A percentile compares a stretch with the other conserved stretches of the same genome.
phyloP scores from a whole-genome alignment of 2,888 invertebrate species.

The Callosobruchus maculatus region DNA sequence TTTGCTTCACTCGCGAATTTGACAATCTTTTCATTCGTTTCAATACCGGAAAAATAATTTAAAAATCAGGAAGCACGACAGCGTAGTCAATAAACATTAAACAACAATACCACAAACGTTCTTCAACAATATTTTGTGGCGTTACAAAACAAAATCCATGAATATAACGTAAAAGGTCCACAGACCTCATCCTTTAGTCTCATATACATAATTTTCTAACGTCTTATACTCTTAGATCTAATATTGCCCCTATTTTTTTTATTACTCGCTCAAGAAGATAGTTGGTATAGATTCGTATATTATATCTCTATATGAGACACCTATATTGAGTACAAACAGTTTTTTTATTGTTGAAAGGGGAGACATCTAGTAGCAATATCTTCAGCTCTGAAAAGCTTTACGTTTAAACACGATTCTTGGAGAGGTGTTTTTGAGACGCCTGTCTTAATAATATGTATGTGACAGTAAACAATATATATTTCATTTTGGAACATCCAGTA shows the following conservation, averaged over 20 bases:
- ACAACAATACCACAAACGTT: conserved; percentile 22
- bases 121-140: conserved; percentile 6
- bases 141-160: conserved; percentile 6
- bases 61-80: conserved; percentile 45
- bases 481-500: too few species aligned
- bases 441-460: too few species aligned
- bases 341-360: too few species aligned
- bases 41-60: conserved; percentile 33
- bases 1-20: conserved; percentile 27
- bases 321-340: too few species aligned
- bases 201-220: conserved; percentile 2
- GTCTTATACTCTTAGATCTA: conserved; percentile 23
- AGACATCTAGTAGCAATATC: too few species aligned
- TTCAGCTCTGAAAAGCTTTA: too few species aligned
- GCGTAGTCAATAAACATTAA: conserved; percentile 29
- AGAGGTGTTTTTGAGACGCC: too few species aligned
- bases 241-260: conserved; percentile 43
- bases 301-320: too few species aligned
- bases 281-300: background rate
- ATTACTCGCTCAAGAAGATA: conserved; percentile 1
- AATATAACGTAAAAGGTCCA: conserved; percentile 1
- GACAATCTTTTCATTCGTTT: conserved; percentile 26
- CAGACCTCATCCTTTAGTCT: background rate
- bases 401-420: too few species aligned
- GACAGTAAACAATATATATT: too few species aligned